Base-by-base conservation (phyloP, 1,140 invertebrate genomes). In the Drosophila tristis region DNA sequence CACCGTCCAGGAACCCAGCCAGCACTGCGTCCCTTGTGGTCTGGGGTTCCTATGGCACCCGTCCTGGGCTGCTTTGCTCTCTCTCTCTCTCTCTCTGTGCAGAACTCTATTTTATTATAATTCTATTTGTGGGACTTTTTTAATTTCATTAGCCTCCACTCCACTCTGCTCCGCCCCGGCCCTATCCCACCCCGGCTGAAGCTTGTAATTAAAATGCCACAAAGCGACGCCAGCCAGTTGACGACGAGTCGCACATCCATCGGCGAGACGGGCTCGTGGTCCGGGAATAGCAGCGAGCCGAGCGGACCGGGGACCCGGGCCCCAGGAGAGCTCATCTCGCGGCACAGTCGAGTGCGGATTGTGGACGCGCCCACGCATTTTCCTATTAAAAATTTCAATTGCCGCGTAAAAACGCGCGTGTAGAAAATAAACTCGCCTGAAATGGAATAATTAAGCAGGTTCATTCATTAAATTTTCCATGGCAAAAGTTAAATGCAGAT, bases 361-460 rank as follows among this genome's bases (percentile, higher is more conserved):
- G 78, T 86, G 81, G 81, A 82, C 82, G 84, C 82, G 82, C 82
- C 82, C 74, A 86, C 82, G 82, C 82, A 86, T 86, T 86, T 86
- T 86, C 78, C 82, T 89, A 87, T 86, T 86, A 87, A 87, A 86
- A 89, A 87, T 82, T 86, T 86, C 84, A 87, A 86, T 86, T 86
- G 82, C 70, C 78, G 82, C 82, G 77, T 86, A 82, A 86, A 86
- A 86, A 86, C 74, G 78, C 82, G 82, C 78, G 82, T 86, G 84
- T 89, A 86, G 74, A 78, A 87, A 82, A 86, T 86, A 81, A 86
- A 86, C 78, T 78, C 79, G 81, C 64, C 81, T 66, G 68, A 78
- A 86, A 86, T 87, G 82, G 82, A 86, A 86, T 86, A 86, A 86
- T 86, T 86, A 86, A 86, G 66, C 82, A 86, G 82, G 74, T 47